These are phyloP conservation scores for Entomyzon cyanotis DNA, from an alignment of 2,113 vertebrate genomes.

Conservation along the genomic window DNA sequence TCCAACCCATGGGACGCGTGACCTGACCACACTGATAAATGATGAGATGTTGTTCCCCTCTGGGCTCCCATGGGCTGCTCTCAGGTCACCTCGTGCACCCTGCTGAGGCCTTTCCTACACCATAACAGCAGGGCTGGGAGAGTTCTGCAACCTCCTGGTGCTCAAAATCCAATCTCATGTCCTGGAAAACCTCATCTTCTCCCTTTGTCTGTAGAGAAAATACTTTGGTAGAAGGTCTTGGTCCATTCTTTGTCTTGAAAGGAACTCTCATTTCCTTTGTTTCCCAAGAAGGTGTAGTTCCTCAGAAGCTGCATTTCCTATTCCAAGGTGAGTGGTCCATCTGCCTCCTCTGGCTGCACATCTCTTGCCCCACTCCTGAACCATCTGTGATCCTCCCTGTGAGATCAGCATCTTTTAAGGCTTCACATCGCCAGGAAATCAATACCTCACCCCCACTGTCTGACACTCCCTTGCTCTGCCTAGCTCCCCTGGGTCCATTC, in stretches of 20 bases:
- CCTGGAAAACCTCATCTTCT: background rate
- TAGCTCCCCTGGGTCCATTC: background rate
- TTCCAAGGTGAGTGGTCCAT: background rate
- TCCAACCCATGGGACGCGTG: background rate
- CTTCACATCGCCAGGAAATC: fast-evolving
- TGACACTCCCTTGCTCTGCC: background rate
- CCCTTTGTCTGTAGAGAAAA: background rate
- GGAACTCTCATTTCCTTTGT: background rate
- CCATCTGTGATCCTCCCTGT: background rate
- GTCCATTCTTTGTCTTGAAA: background rate
- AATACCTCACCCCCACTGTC: fast-evolving
- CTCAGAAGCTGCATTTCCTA: background rate
- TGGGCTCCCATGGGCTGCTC: background rate
- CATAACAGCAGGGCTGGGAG: background rate
- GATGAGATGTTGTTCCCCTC: background rate
- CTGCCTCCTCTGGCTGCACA: background rate
- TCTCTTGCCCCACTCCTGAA: background rate
- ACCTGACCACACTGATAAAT: background rate
- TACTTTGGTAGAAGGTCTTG: background rate
- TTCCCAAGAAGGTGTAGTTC: background rate
- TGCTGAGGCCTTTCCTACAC: background rate
- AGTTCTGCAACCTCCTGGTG: background rate
- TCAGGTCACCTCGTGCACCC: background rate
- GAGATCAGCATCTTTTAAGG: background rate
- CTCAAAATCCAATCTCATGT: background rate